Evolutionary conservation across 2,113 vertebrate species (phyloP), one percentile per base, ranked within the genome.

Genomic region (Geothlypis trichas): DNA sequence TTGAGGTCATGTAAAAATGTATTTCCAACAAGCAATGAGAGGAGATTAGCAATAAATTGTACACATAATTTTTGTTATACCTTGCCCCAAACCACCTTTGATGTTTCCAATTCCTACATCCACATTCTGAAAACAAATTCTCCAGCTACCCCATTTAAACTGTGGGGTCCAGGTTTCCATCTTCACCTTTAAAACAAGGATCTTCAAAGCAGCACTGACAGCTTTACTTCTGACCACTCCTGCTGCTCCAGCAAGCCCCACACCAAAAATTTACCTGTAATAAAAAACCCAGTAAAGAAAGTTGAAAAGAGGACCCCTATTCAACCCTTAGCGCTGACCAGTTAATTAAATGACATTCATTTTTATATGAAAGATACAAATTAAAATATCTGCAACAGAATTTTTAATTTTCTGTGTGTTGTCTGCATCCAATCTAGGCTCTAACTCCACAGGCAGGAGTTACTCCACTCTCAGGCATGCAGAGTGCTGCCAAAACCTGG

Each of bases 381-480:
- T 52, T n/a, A 21, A 74, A 76, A 15, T 2, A 10, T 24, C 51
- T 20, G 8, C n/a, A 62, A 16, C 9, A 15, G 5, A 3, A 19
- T 26, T 66, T 35, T 37, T 3, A 1, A 7, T 42, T 42, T 80
- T 71, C 26, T 51, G 19, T 37, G 20, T 41, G 27, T 33, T 63
- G 95, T 98, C 96, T 91, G 97, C 96, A 97, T 91, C 93, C 95
- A 94, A 20, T 95, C 98, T 95, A 98, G 98, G 98, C 95, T 55
- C 2, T 72, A 96, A 97, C 97, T 94, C 97, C 96, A 98, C n/a
- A 2, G 28, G 91, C 5, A 87, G 93, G 85, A 97, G 96, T 84
- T 87, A 72, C n/a, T 98, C 98, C 98, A 98, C 98, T 98, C 98
- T 98, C 97, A 21, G 41, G 95, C 78, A 94, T 96, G 96, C 98